Percentiles rank a stretch among this genome's conserved stretches.
Conservation (phyloP, 2,797 vertebrate genomes). For the Antrozous pallidus region DNA sequence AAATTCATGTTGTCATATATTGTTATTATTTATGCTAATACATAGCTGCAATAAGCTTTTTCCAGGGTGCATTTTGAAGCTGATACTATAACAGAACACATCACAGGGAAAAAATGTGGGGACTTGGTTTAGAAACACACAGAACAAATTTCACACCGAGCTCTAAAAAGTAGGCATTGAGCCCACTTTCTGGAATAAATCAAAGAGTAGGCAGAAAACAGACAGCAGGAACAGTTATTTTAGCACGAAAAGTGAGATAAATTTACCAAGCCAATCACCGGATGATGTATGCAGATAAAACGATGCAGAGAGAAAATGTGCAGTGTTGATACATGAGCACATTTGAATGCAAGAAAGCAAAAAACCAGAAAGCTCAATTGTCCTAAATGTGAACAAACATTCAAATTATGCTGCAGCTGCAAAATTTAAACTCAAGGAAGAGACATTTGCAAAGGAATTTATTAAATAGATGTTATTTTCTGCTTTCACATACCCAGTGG, state of each 20-base stretch:
- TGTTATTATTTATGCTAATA: conserved; percentile 30
- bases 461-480: conserved; percentile 63
- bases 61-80: not conserved
- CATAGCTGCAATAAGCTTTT: not conserved
- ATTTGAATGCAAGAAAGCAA: conserved; percentile 47
- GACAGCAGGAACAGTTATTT: conserved; percentile 62
- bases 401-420: conserved; percentile 69
- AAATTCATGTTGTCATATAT: not conserved
- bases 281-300: conserved; percentile 45
- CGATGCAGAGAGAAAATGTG: conserved; percentile 40
- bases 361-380: conserved; percentile 54
- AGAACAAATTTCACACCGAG: conserved; percentile 51
- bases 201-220: conserved; percentile 65
- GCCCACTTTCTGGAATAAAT: conserved; percentile 62
- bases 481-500: conserved; percentile 35
- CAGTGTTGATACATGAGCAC: not conserved
- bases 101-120: not conserved
- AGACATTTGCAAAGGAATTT: conserved; percentile 58
- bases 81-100: not conserved
- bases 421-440: conserved; percentile 63
- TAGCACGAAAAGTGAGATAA: conserved; percentile 59
- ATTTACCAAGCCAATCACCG: conserved; percentile 58
- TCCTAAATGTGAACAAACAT: conserved; percentile 61
- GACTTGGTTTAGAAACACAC: conserved; percentile 55
- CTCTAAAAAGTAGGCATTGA: conserved; percentile 56